Base-by-base conservation (phyloP, 2,888 invertebrate genomes). In the Ernsta delagoae region DNA sequence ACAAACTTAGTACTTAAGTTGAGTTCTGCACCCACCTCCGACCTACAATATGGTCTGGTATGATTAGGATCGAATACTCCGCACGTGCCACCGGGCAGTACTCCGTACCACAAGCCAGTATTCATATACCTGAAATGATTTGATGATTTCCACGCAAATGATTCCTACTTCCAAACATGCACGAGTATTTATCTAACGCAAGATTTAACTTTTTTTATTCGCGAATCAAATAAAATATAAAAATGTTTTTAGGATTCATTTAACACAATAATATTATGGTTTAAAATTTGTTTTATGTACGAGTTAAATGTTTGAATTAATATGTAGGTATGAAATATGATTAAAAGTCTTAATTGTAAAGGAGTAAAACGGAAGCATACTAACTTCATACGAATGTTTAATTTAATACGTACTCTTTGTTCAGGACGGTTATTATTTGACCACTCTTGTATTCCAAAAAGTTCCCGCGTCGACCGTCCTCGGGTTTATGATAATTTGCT, bases 61-160 rank as follows among this genome's bases (percentile, higher is more conserved):
- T 98, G 96, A 7, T 95, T 95, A 0, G 99, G 98, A 90, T 98
- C 97, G 87, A 99, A 99, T 67, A 97, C 94, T 0, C 99, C 99
- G n/a, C 97, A 97, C 81, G 98, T 97, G 0, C 99, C 99, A 75
- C 96, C 97, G 59, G 96, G 95, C 24, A 98, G 86, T 0, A 97
- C 97, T 0, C 99, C 99, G 81, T 98, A 98, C 99, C 99, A 99
- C 75, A 97, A 92, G 0, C 95, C 92, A 8, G 94, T 90, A 77
- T 95, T 95, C 0, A 95, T 95, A 77, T 94, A 94, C 78, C 89
- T 89, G 79, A 64, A 70, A 83, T 79, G 36, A 60, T 65, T 50
- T 56, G 5, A 66, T 12, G 24, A 3, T 24, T 24, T 24, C 24
- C 24, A 24, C 24, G 24, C 24, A 24, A 24, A 24, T 24, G 24